Percentiles rank a stretch among this genome's conserved stretches.
Conservation (phyloP, 2,888 invertebrate species). For the Myopa testacea region DNA sequence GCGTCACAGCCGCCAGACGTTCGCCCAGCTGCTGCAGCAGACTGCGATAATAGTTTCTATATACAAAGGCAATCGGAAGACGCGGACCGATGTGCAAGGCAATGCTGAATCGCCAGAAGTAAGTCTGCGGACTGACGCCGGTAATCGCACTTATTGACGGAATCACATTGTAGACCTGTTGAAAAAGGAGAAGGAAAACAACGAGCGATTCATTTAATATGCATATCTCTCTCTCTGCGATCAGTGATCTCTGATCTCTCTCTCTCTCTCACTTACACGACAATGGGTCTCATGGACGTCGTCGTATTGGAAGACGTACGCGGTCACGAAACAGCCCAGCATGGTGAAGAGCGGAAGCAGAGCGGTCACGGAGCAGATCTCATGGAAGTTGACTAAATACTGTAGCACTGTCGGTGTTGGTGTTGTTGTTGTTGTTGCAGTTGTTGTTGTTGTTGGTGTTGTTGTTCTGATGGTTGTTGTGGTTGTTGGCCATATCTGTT, state of each 20-base stretch:
- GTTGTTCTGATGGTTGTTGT: constrained; percentile 14
- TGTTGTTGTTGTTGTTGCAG: constrained; percentile 16
- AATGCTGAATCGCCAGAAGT: constrained; percentile 92
- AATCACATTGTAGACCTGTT: constrained; percentile 91
- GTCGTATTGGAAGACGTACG: constrained; percentile 90
- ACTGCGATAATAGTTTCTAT: constrained; percentile 83
- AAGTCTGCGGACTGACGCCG: constrained; percentile 91
- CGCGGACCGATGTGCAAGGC: constrained; percentile 93
- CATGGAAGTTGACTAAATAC: constrained; percentile 80
- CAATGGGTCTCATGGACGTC: constrained; percentile 96
- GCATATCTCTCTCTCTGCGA: constrained; percentile 5
- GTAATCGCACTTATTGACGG: constrained; percentile 97
- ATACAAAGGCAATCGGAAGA: constrained; percentile 87
- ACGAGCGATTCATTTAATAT: not conserved
- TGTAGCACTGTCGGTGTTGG: constrained; percentile 70
- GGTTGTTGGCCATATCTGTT: constrained; percentile 21
- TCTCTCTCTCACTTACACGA: constrained; percentile 76
- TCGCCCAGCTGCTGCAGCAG: constrained; percentile 59
- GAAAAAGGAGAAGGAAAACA: constrained; percentile 3
- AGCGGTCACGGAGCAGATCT: constrained; percentile 85
- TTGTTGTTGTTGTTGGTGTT: constrained; percentile 23
- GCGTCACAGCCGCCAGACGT: constrained; percentile 53
- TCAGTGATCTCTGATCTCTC: not conserved
- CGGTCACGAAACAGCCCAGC: constrained; percentile 88
- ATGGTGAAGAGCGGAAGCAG: constrained; percentile 87